Base-by-base conservation (phyloP, 37 sponge, comb jelly and placozoan genomes). In the Beroe ovata region DNA sequence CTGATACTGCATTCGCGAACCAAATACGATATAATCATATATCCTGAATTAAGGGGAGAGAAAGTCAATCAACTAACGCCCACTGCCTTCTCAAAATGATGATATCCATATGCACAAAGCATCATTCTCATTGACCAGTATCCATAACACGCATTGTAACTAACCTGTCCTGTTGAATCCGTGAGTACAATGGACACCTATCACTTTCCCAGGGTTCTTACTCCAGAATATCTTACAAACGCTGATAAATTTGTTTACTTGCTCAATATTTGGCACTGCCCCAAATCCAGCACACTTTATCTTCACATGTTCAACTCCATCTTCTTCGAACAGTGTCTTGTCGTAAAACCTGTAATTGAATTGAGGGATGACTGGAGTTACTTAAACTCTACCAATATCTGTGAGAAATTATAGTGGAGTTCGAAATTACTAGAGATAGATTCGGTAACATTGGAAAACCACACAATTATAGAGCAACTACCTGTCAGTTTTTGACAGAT, bases 81-180 rank as follows among this genome's bases (percentile, higher is more conserved):
- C n/a, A n/a, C n/a, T n/a, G n/a, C n/a, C n/a, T n/a, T n/a, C n/a
- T n/a, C n/a, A n/a, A n/a, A n/a, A n/a, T n/a, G n/a, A n/a, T n/a
- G n/a, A n/a, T n/a, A n/a, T n/a, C n/a, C n/a, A n/a, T n/a, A n/a
- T n/a, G n/a, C n/a, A n/a, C n/a, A n/a, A n/a, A n/a, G n/a, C n/a
- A n/a, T n/a, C n/a, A n/a, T n/a, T n/a, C n/a, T n/a, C n/a, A n/a
- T n/a, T n/a, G n/a, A n/a, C n/a, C n/a, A n/a, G n/a, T n/a, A n/a
- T n/a, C n/a, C n/a, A n/a, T n/a, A n/a, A n/a, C n/a, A n/a, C n/a
- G n/a, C n/a, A n/a, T n/a, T n/a, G n/a, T 47, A 47, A 11, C 71
- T 8, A 94, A 1, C 99, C 99, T 8, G 99, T 98, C 60, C 99
- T 90, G 89, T 98, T 98, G 93, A 94, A 98, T 19, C 99, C 99